These are phyloP conservation scores for Crypturellus undulatus DNA, from an alignment of 2,113 vertebrate species.

Conservation along the genomic window DNA sequence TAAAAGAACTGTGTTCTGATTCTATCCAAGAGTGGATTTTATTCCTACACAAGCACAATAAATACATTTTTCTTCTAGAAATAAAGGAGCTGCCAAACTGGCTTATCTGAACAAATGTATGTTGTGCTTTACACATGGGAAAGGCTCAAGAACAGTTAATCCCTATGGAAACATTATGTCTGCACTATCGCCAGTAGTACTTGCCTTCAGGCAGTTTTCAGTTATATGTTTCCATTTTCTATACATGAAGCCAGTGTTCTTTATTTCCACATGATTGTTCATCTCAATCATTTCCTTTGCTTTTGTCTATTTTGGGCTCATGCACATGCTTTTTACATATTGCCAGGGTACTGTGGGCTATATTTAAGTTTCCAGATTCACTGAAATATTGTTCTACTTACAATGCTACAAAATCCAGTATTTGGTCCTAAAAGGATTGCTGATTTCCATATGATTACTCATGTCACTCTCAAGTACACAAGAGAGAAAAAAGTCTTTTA, in stretches of 20 bases:
- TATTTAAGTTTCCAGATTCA: constrained; percentile 16
- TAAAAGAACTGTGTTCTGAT: background rate
- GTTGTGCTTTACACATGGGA: constrained; percentile 44
- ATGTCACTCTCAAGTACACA: background rate
- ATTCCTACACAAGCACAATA: constrained; percentile 3
- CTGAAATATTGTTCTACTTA: background rate
- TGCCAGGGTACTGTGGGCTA: constrained; percentile 23
- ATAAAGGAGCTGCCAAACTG: constrained; percentile 37
- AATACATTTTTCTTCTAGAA: constrained; percentile 19
- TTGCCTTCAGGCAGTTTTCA: constrained; percentile 46
- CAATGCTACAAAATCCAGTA: background rate
- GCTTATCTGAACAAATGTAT: constrained; percentile 56
- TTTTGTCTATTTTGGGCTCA: constrained; percentile 21
- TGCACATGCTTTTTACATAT: background rate
- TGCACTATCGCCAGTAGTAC: constrained; percentile 6
- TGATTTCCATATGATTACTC: background rate
- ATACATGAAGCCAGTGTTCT: constrained; percentile 6
- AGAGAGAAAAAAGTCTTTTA: background rate
- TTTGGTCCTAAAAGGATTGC: fast-evolving
- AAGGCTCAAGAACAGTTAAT: constrained; percentile 66
- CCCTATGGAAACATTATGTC: constrained; percentile 47
- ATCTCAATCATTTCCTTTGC: constrained; percentile 6
- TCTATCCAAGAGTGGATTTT: background rate
- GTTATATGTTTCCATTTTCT: constrained; percentile 56
- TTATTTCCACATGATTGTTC: constrained; percentile 37